phyloP scores from a whole-genome alignment of 2,888 invertebrate species.

The Drosophila anomelani region DNA sequence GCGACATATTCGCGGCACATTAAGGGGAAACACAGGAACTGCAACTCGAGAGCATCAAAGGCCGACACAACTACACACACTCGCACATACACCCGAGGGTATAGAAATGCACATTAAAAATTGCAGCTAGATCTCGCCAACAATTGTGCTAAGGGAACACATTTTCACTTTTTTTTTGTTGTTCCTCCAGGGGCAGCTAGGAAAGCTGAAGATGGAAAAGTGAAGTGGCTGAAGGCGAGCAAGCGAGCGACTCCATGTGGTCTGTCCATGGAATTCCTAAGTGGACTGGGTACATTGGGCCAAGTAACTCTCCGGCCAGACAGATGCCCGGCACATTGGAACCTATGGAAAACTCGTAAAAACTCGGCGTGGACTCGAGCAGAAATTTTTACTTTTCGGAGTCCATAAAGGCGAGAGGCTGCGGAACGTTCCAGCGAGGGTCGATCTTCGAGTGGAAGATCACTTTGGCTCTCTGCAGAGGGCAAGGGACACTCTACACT shows the following conservation, averaged over 20 bases:
- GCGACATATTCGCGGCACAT: slow-evolving; percentile 46
- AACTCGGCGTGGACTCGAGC: slow-evolving; percentile 39
- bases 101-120: slow-evolving; percentile 62
- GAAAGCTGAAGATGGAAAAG: slow-evolving; percentile 18
- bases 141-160: slow-evolving; percentile 47
- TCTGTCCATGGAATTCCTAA: slow-evolving; percentile 69
- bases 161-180: slow-evolving; percentile 43
- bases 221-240: slow-evolving; percentile 41
- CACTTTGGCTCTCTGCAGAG: slow-evolving; percentile 32
- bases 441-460: slow-evolving; percentile 47
- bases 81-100: slow-evolving; percentile 50
- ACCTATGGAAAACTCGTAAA: slow-evolving; percentile 73
- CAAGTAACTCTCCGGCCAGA: slow-evolving; percentile 36
- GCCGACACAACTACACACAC: slow-evolving; percentile 42
- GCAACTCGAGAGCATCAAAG: slow-evolving; percentile 65
- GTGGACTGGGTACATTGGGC: slow-evolving; percentile 69
- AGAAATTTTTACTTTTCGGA: slow-evolving; percentile 79
- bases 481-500: slow-evolving; percentile 32
- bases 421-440: slow-evolving; percentile 30
- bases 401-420: slow-evolving; percentile 64
- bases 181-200: slow-evolving; percentile 10
- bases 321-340: slow-evolving; percentile 74
- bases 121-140: slow-evolving; percentile 14
- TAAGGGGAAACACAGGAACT: slow-evolving; percentile 29
- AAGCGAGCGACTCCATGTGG: slow-evolving; percentile 68